These are phyloP conservation scores for Zaprionus davidi DNA, from an alignment of 1,140 invertebrate genomes.

Conservation along the genomic window DNA sequence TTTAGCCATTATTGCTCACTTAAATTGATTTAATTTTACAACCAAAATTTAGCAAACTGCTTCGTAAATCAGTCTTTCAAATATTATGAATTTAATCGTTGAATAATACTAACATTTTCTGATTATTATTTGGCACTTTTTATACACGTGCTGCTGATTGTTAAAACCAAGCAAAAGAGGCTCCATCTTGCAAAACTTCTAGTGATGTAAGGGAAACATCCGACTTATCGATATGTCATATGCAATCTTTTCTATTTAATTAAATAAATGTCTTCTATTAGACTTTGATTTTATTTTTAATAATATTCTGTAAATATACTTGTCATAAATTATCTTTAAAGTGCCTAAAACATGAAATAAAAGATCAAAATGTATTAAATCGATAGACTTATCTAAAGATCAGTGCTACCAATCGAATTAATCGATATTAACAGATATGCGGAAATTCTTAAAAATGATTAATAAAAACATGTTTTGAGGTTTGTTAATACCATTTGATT, in stretches of 20 bases:
- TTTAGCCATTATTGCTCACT: constrained; percentile 50
- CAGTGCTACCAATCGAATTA: not conserved
- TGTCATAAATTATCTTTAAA: not conserved
- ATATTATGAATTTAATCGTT: constrained; percentile 47
- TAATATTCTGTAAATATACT: not conserved
- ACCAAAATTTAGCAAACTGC: constrained; percentile 4
- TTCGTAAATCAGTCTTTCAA: constrained; percentile 27
- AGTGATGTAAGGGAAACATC: constrained; percentile 52
- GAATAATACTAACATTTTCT: constrained; percentile 83
- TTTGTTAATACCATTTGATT: not conserved
- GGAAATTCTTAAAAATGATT: not conserved
- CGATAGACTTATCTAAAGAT: not conserved
- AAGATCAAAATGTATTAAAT: not conserved
- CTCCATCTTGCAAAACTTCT: constrained; percentile 65
- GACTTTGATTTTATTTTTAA: not conserved
- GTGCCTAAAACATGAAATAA: not conserved
- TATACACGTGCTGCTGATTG: constrained; percentile 84
- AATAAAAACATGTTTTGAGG: not conserved
- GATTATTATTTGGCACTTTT: constrained; percentile 84
- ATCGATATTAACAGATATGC: not conserved
- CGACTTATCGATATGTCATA: constrained; percentile 40
- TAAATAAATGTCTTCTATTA: not conserved
- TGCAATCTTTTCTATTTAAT: not conserved
- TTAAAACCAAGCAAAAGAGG: constrained; percentile 84
- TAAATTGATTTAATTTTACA: constrained; percentile 26